Percentiles rank a stretch among this genome's conserved stretches.
These are phyloP conservation scores for Platorchestia sp. DNA, from an alignment of 1,140 invertebrate species.

Conservation along the genomic window DNA sequence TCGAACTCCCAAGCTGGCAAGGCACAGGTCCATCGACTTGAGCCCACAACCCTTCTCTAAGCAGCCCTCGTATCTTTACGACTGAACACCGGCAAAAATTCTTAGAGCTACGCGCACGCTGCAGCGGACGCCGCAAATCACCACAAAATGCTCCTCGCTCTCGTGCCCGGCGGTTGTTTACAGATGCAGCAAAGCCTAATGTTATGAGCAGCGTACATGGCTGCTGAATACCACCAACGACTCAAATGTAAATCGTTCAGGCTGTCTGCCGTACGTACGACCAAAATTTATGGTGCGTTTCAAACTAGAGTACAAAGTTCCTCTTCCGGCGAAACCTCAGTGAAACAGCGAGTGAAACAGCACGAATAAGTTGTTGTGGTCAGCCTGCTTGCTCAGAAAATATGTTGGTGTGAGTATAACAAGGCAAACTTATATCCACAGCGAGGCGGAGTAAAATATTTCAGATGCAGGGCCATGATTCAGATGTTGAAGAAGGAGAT, in stretches of 20 bases:
- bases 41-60: neutral
- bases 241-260: slow-evolving; percentile 35
- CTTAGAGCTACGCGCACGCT: neutral
- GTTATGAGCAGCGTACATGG: neutral
- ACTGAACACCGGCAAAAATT: neutral
- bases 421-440: too few relatives aligned
- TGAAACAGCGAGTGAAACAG: neutral
- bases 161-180: slow-evolving; percentile 26
- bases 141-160: neutral
- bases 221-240: neutral
- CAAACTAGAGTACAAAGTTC: neutral
- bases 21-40: neutral
- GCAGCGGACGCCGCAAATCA: neutral
- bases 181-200: neutral
- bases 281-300: neutral
- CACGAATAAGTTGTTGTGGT: neutral
- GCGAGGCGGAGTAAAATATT: too few relatives aligned
- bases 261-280: neutral
- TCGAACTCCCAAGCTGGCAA: neutral
- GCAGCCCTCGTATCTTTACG: neutral
- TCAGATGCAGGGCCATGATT: too few relatives aligned
- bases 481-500: too few relatives aligned
- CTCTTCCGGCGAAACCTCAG: neutral
- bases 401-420: too few relatives aligned
- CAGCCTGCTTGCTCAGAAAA: neutral